phyloP scores from a whole-genome alignment of 2,113 vertebrate species.

The Eptatretus burgeri region DNA sequence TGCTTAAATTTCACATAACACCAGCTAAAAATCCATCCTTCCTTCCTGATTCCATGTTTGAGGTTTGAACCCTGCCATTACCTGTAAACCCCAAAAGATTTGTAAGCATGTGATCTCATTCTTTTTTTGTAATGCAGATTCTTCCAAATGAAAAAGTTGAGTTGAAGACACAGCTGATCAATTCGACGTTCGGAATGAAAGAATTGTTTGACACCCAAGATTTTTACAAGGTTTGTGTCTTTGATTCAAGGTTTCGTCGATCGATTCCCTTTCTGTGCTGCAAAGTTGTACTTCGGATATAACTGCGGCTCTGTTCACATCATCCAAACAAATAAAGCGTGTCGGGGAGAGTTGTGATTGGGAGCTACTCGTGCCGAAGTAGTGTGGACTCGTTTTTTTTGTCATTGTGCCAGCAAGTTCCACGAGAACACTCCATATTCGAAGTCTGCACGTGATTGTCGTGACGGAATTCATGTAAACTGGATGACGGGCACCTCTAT shows the following conservation, averaged over 20 bases:
- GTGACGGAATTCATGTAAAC: no score
- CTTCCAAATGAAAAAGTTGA: not conserved
- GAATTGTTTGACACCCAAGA: not conserved
- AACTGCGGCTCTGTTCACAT: not conserved
- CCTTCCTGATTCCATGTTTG: not conserved
- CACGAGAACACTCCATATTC: no score
- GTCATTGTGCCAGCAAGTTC: no score
- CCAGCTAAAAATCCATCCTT: not conserved
- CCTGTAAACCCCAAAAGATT: not conserved
- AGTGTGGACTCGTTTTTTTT: no score
- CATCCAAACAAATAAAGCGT: not conserved
- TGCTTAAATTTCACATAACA: not conserved
- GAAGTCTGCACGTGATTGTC: no score
- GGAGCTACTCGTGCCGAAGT: not conserved
- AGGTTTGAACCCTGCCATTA: not conserved
- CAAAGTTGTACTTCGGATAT: no score
- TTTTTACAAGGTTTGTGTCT: slow-evolving; percentile 6
- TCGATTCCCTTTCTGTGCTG: no score
- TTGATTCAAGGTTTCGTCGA: no score
- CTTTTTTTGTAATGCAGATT: slow-evolving; percentile 3
- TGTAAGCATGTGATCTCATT: not conserved
- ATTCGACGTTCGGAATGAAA: not conserved
- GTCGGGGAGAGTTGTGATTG: not conserved
- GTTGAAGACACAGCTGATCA: not conserved
- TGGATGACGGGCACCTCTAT: no score